Percentiles rank a stretch among this genome's conserved stretches.
Evolutionary conservation across 2,797 vertebrate genomes (phyloP).

Genomic region (Liasis olivaceus): DNA sequence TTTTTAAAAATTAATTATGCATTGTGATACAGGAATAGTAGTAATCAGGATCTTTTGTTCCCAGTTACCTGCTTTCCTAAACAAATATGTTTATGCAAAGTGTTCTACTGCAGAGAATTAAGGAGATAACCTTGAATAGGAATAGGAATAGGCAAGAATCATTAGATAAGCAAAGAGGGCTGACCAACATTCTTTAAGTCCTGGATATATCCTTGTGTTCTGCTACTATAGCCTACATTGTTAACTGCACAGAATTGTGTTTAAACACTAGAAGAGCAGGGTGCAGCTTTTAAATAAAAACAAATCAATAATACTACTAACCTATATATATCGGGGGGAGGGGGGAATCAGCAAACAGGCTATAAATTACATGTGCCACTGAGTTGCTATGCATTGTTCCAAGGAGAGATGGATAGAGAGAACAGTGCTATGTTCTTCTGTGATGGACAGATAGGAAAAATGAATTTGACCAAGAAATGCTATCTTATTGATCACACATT

Average conservation of each 20-base stretch:
- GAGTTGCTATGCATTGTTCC: background rate
- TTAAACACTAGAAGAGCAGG: background rate
- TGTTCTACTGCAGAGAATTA: background rate
- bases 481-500: background rate
- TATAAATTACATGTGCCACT: background rate
- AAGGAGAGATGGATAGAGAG: background rate
- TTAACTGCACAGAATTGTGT: background rate
- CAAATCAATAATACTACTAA: background rate
- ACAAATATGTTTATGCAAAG: background rate
- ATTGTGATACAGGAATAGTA: background rate
- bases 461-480: background rate
- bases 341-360: background rate
- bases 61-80: background rate
- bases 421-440: background rate
- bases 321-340: background rate
- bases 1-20: background rate
- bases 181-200: background rate
- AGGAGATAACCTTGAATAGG: background rate
- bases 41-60: background rate
- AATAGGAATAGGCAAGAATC: background rate
- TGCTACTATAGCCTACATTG: background rate
- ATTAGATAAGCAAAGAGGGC: background rate
- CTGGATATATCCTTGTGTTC: background rate
- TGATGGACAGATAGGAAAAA: background rate
- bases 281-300: background rate